Conservation (phyloP, 2,113 vertebrate genomes). For the Sialia sialis region DNA sequence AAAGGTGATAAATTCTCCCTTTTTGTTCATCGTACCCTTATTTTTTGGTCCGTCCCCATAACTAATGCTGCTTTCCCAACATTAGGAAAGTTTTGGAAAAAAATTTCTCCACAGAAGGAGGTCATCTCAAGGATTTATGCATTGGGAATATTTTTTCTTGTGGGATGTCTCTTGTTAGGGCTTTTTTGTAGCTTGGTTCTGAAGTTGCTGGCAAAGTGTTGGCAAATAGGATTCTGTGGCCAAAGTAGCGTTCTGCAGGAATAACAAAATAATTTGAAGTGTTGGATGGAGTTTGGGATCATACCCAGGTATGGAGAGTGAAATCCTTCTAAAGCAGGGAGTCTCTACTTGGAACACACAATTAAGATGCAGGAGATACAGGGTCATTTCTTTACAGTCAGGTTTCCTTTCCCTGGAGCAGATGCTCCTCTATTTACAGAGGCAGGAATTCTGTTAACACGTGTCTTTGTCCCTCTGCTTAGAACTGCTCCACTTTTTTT, state of each 20-base stretch:
- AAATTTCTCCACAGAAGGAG: fast-evolving
- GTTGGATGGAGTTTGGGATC: background rate
- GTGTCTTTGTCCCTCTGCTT: background rate
- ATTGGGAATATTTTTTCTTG: background rate
- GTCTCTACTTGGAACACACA: fast-evolving
- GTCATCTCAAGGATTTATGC: background rate
- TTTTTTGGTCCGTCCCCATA: background rate
- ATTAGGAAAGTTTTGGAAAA: background rate
- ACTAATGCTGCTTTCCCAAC: background rate
- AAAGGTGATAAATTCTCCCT: background rate
- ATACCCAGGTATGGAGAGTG: background rate
- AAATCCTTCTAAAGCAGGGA: background rate
- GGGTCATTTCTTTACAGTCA: background rate
- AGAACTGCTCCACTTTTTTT: background rate
- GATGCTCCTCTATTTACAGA: background rate
- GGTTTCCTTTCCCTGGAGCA: background rate
- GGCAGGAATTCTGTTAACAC: background rate
- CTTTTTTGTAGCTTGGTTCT: background rate
- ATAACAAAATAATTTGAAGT: background rate
- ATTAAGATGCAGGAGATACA: background rate
- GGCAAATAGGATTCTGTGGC: background rate
- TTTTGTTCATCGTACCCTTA: background rate
- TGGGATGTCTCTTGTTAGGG: background rate
- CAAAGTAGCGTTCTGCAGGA: background rate
- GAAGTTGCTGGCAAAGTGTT: background rate